Evolutionary conservation across 2,888 invertebrate genomes (phyloP).

Genomic region (Pollenia amentaria): DNA sequence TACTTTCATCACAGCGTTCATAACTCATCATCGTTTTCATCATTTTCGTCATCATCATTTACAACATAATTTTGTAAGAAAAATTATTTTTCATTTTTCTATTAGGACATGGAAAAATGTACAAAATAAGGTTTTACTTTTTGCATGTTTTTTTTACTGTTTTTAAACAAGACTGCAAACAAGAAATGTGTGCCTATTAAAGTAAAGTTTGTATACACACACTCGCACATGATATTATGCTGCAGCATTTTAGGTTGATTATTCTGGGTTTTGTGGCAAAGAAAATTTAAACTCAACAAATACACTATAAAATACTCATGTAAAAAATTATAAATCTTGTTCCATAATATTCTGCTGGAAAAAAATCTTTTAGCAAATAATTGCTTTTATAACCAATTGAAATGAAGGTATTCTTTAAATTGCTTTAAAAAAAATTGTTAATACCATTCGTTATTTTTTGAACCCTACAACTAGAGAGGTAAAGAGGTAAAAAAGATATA

Average conservation of each 20-base stretch:
- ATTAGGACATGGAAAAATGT: background rate
- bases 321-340: background rate
- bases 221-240: background rate
- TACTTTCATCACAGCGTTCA: background rate
- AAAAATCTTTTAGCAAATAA: no score
- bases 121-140: slow-evolving; percentile 1
- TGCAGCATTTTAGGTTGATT: slow-evolving; percentile 11
- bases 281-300: background rate
- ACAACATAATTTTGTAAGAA: slow-evolving; percentile 12
- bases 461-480: no score
- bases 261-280: background rate
- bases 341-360: background rate
- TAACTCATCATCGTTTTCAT: slow-evolving; percentile 34
- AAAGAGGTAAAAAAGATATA: no score
- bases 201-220: background rate
- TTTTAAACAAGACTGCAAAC: background rate
- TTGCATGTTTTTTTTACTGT: background rate
- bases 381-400: no score
- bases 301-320: background rate
- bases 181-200: background rate
- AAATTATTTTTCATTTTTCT: slow-evolving; percentile 3
- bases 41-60: background rate
- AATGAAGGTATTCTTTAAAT: no score
- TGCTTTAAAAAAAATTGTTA: no score
- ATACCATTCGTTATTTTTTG: no score